Conservation (phyloP, 1,140 invertebrate genomes). For the Aphaenogaster floridana region DNA sequence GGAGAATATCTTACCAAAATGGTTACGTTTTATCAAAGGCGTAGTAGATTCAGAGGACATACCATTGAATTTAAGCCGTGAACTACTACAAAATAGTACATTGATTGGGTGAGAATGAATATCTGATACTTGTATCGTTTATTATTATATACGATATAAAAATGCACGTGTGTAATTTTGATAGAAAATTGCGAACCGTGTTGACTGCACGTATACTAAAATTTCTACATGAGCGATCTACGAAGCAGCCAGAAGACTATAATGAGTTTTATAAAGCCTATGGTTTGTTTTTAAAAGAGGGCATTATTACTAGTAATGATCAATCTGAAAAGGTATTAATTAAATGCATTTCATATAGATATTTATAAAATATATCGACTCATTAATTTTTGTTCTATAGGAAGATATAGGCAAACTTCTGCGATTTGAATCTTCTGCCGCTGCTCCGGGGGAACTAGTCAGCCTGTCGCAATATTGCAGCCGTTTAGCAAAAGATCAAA, state of each 20-base stretch:
- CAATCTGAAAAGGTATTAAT: constrained; percentile 92
- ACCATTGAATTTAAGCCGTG: constrained; percentile 98
- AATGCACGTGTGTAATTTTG: constrained; percentile 74
- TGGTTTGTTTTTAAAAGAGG: constrained; percentile 97
- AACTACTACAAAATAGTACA: constrained; percentile 97
- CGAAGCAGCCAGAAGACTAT: constrained; percentile 94
- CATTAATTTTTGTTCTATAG: constrained; percentile 85
- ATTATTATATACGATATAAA: constrained; percentile 6
- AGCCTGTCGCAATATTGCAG: constrained; percentile 94
- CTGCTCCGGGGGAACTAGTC: constrained; percentile 91
- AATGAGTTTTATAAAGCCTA: constrained; percentile 97
- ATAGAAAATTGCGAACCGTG: constrained; percentile 94
- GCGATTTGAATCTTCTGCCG: constrained; percentile 96
- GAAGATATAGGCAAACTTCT: constrained; percentile 97
- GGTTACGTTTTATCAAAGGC: constrained; percentile 97
- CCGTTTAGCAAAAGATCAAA: constrained; percentile 92
- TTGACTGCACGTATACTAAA: constrained; percentile 94
- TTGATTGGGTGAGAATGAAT: constrained; percentile 91
- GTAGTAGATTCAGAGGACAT: constrained; percentile 99
- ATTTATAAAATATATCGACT: background rate
- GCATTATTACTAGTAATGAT: constrained; percentile 94
- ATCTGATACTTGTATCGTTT: constrained; percentile 8
- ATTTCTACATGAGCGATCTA: constrained; percentile 94
- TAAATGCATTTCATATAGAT: background rate
- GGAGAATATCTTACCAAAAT: constrained; percentile 97